Evolutionary conservation across 2,797 vertebrate species (phyloP), one percentile per base, ranked within the genome.

Genomic region (Taenioides sp.): DNA sequence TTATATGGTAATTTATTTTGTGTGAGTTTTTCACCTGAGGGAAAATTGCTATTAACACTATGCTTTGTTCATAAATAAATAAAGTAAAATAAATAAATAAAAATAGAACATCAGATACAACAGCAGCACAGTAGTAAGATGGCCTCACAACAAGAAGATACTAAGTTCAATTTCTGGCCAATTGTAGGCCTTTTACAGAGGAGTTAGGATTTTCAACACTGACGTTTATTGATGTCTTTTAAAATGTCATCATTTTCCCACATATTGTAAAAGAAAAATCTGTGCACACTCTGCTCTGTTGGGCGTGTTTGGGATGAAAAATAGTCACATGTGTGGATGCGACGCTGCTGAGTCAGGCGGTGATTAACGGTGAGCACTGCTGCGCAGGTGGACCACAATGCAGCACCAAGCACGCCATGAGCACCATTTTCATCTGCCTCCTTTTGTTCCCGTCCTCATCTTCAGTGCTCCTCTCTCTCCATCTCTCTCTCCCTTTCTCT

Each of bases 331-430:
- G 37, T 63, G 34, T 16, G 61, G 18, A 22, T 43, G 61, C 14
- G 4, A 14, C 3, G 40, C 11, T 22, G 34, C 61, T 63, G 61
- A 63, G 34, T 63, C 34, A 63, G 23, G 66, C 47, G 66, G 54
- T 73, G 80, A 84, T 84, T 61, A 81, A 85, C 69, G 67, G 62
- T 70, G 23, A 64, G 52, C 66, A 66, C 65, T 73, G 77, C 60
- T 49, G 52, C 50, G 67, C 80, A 88, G 80, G 79, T 86, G 84
- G 66, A 22, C n/a, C n/a, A 23, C 37, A 54, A 27, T 62, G 50
- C 65, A 20, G 57, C 55, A 65, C 65, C 55, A 82, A n/a, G 65
- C 40, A 77, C 47, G 43, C 43, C 43, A 47, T 17, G 3, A 69
- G 65, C 71, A 63, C 67, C 3, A 69, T 73, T 72, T 77, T 70